These are phyloP conservation scores for Ichneumon xanthorius DNA, from an alignment of 2,888 invertebrate genomes.

Conservation along the genomic window DNA sequence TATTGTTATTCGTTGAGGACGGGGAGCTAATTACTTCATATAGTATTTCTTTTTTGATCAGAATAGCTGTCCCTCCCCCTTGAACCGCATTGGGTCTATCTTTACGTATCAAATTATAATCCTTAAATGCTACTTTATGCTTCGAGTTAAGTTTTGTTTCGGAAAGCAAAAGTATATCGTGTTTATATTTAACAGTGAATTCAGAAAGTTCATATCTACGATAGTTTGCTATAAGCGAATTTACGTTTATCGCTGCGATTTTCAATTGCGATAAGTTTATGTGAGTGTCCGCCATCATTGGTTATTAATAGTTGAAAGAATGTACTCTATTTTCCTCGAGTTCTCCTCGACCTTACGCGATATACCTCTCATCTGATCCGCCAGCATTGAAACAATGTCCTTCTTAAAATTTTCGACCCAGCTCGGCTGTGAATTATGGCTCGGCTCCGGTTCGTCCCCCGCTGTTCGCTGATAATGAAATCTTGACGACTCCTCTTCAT, in stretches of 20 bases:
- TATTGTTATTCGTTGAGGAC: slow-evolving; percentile 11
- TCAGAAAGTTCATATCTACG: not conserved
- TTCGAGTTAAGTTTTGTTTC: slow-evolving; percentile 5
- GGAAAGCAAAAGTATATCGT: not conserved
- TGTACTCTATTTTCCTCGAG: not conserved
- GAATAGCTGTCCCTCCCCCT: slow-evolving; percentile 43
- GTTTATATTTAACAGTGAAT: not conserved
- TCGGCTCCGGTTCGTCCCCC: not conserved
- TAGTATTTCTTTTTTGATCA: slow-evolving; percentile 23
- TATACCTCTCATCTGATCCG: not conserved
- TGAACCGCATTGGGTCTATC: not conserved
- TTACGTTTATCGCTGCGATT: not conserved
- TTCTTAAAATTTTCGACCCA: not conserved
- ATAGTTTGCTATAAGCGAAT: not conserved
- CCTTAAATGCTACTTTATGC: not conserved
- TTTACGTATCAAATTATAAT: not conserved
- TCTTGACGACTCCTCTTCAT: not conserved
- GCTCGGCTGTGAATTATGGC: not conserved
- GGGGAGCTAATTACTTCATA: not conserved
- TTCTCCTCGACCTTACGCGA: not conserved
- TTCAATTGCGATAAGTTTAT: not conserved
- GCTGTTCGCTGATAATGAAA: not conserved
- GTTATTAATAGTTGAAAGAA: not conserved
- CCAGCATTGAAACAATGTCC: not conserved
- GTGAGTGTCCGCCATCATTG: not conserved